Percentiles rank a stretch among this genome's conserved stretches.
Evolutionary conservation across 2,113 vertebrate genomes (phyloP).

Genomic region (Cochlearius cochlearius): DNA sequence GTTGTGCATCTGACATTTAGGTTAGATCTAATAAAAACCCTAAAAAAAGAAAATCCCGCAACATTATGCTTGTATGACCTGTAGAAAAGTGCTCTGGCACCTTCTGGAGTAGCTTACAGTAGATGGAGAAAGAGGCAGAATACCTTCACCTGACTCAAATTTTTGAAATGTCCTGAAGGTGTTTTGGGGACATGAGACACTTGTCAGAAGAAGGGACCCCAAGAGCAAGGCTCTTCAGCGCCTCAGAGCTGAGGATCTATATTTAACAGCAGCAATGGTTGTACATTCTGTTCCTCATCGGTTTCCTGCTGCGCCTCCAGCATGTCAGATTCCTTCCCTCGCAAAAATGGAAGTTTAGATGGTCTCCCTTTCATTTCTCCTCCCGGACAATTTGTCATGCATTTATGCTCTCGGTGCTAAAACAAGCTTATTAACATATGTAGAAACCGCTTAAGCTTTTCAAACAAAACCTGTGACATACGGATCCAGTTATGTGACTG

Average conservation of each 20-base stretch:
- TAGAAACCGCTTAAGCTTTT: background rate
- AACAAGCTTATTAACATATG: background rate
- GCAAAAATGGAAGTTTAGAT: constrained; percentile 8
- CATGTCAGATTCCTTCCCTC: background rate
- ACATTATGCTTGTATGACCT: background rate
- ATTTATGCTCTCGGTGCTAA: background rate
- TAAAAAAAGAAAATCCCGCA: background rate
- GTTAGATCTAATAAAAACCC: background rate
- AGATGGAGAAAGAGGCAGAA: background rate
- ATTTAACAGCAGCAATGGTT: background rate
- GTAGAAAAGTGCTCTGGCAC: background rate
- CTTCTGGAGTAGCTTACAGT: background rate
- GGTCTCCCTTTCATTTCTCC: constrained; percentile 9
- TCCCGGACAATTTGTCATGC: background rate
- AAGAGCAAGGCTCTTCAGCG: background rate
- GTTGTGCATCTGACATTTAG: background rate
- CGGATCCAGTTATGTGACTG: background rate
- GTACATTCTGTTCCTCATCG: constrained; percentile 26
- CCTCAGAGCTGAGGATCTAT: background rate
- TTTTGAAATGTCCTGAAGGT: background rate
- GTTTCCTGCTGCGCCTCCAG: constrained; percentile 24
- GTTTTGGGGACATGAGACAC: background rate
- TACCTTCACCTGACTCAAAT: background rate
- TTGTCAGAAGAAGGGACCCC: background rate
- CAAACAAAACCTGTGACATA: background rate